Conservation (phyloP, 2,113 vertebrate genomes). For the Sporophila hypoxantha region DNA sequence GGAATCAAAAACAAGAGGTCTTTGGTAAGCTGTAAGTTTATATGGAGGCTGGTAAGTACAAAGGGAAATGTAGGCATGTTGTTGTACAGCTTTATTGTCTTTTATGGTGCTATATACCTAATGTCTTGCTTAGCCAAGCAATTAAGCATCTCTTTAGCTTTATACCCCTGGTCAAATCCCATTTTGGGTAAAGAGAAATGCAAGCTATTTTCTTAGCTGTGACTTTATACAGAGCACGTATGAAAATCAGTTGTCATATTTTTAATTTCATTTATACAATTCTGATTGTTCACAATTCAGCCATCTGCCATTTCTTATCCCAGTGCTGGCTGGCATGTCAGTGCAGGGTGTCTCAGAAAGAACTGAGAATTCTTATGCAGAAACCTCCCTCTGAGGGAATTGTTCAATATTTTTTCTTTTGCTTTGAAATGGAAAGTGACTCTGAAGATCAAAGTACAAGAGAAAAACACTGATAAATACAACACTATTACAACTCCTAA, state of each 20-base stretch:
- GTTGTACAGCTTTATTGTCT: background rate
- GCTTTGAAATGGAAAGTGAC: constrained; percentile 44
- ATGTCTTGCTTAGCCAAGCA: background rate
- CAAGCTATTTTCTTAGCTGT: background rate
- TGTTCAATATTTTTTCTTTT: constrained; percentile 5
- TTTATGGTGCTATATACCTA: background rate
- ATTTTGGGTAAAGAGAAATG: background rate
- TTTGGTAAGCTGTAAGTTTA: background rate
- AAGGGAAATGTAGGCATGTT: background rate
- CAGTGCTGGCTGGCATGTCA: background rate
- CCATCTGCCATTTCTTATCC: background rate
- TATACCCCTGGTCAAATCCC: background rate
- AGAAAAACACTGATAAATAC: constrained; percentile 18
- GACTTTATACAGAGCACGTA: background rate
- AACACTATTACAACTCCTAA: background rate
- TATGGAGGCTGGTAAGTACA: background rate
- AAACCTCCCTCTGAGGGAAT: constrained; percentile 14
- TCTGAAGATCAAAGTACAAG: constrained; percentile 27
- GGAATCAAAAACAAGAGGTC: background rate
- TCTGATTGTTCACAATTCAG: background rate
- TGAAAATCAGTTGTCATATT: background rate
- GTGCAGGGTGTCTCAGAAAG: background rate
- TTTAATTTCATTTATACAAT: background rate
- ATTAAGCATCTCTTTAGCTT: background rate
- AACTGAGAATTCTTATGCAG: background rate